These are phyloP conservation scores for Champsocephalus gunnari DNA, from an alignment of 2,797 vertebrate genomes.

Conservation along the genomic window DNA sequence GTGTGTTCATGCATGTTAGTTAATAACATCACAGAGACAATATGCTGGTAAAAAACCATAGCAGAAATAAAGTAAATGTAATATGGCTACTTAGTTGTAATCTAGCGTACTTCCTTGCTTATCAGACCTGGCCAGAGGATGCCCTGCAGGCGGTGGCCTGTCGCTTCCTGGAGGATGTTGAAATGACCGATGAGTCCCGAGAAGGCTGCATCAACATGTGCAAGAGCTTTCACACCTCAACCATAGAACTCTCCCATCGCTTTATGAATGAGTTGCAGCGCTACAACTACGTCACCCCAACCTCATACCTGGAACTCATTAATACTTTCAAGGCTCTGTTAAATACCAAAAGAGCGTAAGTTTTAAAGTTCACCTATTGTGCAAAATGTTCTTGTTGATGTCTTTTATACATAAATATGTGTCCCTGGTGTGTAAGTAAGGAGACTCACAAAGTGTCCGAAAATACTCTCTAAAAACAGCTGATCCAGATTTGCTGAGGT, in stretches of 20 bases:
- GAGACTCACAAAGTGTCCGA: too few relatives aligned
- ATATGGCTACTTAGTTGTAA: slow-evolving; percentile 1
- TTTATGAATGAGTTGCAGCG: slow-evolving; percentile 89
- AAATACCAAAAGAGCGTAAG: slow-evolving; percentile 89
- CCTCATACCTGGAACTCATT: slow-evolving; percentile 94
- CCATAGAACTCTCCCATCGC: slow-evolving; percentile 84
- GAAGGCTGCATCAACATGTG: slow-evolving; percentile 92
- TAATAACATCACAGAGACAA: not conserved
- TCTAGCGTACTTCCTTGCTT: slow-evolving; percentile 19
- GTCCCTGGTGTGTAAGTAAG: too few relatives aligned
- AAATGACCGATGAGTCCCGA: slow-evolving; percentile 87
- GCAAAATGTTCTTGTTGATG: too few relatives aligned
- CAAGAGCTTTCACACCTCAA: slow-evolving; percentile 92
- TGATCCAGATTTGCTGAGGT: too few relatives aligned
- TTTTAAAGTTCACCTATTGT: not conserved
- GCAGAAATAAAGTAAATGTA: not conserved
- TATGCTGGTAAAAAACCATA: not conserved
- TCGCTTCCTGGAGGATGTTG: slow-evolving; percentile 90
- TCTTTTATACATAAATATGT: too few relatives aligned
- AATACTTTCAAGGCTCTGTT: slow-evolving; percentile 92
- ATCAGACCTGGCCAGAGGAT: slow-evolving; percentile 92
- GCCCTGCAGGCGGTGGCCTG: slow-evolving; percentile 92
- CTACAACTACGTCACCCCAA: slow-evolving; percentile 94
- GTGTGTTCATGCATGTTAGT: slow-evolving; percentile 69
- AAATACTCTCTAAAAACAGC: too few relatives aligned